These are phyloP conservation scores for Drosophila prosaltans DNA, from an alignment of 1,140 invertebrate genomes.

Conservation along the genomic window DNA sequence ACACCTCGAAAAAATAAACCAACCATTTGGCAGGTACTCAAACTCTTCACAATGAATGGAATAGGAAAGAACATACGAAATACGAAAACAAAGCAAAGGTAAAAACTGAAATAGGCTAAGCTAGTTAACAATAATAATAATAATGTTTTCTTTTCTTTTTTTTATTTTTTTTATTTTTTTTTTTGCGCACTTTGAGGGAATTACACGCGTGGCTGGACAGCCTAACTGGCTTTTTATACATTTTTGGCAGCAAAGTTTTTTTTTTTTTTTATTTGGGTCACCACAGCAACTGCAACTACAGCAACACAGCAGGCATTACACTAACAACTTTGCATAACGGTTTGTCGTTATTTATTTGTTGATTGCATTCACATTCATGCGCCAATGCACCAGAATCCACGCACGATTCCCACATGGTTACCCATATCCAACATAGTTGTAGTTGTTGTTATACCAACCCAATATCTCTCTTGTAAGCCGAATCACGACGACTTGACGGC, in stretches of 20 bases:
- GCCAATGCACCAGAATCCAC: constrained; percentile 51
- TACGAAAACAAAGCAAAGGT: neutral
- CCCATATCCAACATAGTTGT: neutral
- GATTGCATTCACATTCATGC: constrained; percentile 55
- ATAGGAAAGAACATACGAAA: constrained; percentile 8
- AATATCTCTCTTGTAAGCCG: constrained; percentile 1
- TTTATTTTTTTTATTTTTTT: constrained; percentile 19
- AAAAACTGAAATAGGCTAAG: constrained; percentile 2
- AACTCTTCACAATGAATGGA: neutral
- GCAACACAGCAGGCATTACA: neutral
- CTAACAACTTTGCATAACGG: constrained; percentile 71
- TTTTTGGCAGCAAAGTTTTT: constrained; percentile 44
- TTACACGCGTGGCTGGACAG: constrained; percentile 58
- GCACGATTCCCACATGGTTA: constrained; percentile 17
- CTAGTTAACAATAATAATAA: constrained; percentile 8
- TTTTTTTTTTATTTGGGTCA: constrained; percentile 56
- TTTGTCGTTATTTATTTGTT: constrained; percentile 35
- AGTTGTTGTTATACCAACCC: neutral
- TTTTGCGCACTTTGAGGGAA: constrained; percentile 35
- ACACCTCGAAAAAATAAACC: neutral
- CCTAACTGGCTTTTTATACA: constrained; percentile 29
- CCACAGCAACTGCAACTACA: constrained; percentile 35
- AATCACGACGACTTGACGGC: constrained; percentile 64
- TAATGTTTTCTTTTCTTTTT: neutral
- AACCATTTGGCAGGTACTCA: neutral